These are phyloP conservation scores for Danio kyathit DNA, from an alignment of 2,797 vertebrate genomes.

Conservation along the genomic window DNA sequence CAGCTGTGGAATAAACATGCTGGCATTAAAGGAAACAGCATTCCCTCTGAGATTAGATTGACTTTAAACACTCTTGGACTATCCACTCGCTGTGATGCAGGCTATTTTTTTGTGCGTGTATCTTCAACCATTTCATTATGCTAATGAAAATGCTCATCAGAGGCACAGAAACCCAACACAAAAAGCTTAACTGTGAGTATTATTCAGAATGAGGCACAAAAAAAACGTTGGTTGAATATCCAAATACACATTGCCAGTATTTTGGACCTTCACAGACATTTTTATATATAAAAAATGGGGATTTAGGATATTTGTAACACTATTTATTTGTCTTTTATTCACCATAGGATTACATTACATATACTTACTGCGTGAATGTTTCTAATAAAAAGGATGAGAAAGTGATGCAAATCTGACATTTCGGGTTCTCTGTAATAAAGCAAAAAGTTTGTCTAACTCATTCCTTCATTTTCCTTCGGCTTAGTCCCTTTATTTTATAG, in stretches of 20 bases:
- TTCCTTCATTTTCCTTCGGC: no score
- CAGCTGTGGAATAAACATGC: conserved; percentile 49
- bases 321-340: no score
- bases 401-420: no score
- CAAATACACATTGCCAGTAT: not conserved
- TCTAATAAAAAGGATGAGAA: no score
- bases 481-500: no score
- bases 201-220: not conserved
- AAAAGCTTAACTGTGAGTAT: conserved; percentile 7
- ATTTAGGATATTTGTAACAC: no score
- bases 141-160: conserved; percentile 48
- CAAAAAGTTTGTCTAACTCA: no score
- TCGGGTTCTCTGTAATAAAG: no score
- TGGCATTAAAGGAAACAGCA: conserved; percentile 27
- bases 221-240: not conserved
- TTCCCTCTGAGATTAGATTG: conserved; percentile 43
- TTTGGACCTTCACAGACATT: not conserved
- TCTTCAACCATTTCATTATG: conserved; percentile 65
- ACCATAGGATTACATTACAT: no score
- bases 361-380: no score
- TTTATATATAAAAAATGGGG: no score
- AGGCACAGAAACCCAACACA: conserved; percentile 24
- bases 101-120: conserved; percentile 51
- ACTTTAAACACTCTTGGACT: conserved; percentile 39
- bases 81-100: conserved; percentile 22